Evolutionary conservation across 2,888 invertebrate genomes (phyloP), one percentile per base, ranked within the genome.

Genomic region (Pseudanteris insignis): DNA sequence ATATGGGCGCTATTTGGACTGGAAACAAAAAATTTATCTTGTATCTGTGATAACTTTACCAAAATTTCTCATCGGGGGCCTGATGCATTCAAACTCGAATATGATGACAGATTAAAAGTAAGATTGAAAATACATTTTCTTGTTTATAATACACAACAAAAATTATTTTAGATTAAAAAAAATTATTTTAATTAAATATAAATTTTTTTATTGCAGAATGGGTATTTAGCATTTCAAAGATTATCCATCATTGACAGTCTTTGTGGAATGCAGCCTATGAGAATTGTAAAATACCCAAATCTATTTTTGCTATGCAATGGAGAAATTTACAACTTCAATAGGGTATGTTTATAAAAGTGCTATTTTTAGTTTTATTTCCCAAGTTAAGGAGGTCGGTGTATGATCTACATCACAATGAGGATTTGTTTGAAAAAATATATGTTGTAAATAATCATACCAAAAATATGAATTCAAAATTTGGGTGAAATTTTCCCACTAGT

Each of bases 261-360:
- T 0, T 86, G 88, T 77, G 90, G 90, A 36, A 90, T 90, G 89
- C 90, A 90, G 72, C 90, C 90, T 0, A 88, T 90, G 88, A 85
- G 86, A 60, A 77, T 89, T 6, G 86, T 86, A 71, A 80, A 84
- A 67, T 88, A 85, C 77, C 89, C 90, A 2, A 82, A 86, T 60
- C 80, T 88, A 41, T 84, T 85, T 64, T 81, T 90, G 32, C 81
- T 89, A 37, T 90, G 90, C 81, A 94, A 94, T 75, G 94, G 94
- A 34, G 94, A 94, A 83, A 86, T 94, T 67, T 94, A 93, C 81
- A 94, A 94, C 83, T 86, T 74, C 71, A 84, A 86, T 74, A 80
- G 83, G 70, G 86, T 86, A 78, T 6, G 26, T 8, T 18, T n/a
- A n/a, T n/a, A n/a, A n/a, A n/a, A n/a, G n/a, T n/a, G n/a, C n/a